Conservation (phyloP, 2,113 vertebrate genomes). For the Caranx ignobilis region DNA sequence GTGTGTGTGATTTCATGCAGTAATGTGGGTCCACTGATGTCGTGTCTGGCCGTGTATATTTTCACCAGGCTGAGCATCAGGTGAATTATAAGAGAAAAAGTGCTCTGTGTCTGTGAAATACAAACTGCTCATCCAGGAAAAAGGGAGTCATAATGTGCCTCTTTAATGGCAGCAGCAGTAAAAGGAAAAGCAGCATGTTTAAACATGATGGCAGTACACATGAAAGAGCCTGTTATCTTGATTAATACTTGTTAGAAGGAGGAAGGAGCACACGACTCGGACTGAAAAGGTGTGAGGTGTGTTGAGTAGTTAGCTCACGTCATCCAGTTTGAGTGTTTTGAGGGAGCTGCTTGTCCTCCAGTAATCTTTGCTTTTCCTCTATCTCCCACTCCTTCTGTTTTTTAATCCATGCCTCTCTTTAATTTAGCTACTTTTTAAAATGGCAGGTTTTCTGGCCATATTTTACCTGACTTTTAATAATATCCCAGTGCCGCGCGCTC, state of each 20-base stretch:
- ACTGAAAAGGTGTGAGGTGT: conserved; percentile 37
- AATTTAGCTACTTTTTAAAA: conserved; percentile 29
- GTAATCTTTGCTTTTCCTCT: conserved; percentile 38
- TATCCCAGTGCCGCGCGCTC: conserved; percentile 5
- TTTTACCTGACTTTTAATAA: conserved; percentile 58
- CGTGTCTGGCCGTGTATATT: not conserved
- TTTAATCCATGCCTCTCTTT: conserved; percentile 38
- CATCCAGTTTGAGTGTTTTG: conserved; percentile 31
- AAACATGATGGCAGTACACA: conserved; percentile 24
- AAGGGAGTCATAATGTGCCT: conserved; percentile 35
- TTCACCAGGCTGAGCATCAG: conserved; percentile 23
- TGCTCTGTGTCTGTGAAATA: not conserved
- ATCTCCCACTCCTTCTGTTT: conserved; percentile 36
- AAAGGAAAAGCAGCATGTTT: conserved; percentile 30
- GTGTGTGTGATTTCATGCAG: conserved; percentile 15
- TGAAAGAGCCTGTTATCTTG: conserved; percentile 48
- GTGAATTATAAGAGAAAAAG: conserved; percentile 29
- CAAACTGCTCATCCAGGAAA: conserved; percentile 54
- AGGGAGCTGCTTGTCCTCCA: conserved; percentile 17
- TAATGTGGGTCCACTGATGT: conserved; percentile 20
- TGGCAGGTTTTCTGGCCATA: conserved; percentile 36
- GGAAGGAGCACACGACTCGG: conserved; percentile 8
- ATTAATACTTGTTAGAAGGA: conserved; percentile 47
- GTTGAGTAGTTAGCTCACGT: conserved; percentile 40
- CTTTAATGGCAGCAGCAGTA: conserved; percentile 42